Evolutionary conservation across 2,113 vertebrate genomes (phyloP).

Genomic region (Glareola pratincola): DNA sequence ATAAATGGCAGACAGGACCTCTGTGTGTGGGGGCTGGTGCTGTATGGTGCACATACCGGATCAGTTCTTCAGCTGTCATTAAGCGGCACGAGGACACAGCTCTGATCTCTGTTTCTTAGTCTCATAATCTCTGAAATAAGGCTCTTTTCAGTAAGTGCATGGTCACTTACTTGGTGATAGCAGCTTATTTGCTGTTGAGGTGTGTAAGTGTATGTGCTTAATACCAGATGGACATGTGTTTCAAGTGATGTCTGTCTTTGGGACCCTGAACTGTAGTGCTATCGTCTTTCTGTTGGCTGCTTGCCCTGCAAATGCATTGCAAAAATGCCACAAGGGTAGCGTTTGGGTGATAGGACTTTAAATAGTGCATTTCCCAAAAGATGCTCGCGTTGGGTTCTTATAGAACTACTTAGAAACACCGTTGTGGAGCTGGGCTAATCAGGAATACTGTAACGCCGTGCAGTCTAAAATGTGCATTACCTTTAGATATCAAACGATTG

Average conservation of each 20-base stretch:
- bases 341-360: neutral
- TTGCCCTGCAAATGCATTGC: neutral
- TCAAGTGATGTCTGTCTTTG: neutral
- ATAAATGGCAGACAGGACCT: neutral
- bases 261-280: neutral
- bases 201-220: neutral
- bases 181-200: neutral
- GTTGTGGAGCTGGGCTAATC: neutral
- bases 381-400: accelerated
- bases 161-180: neutral
- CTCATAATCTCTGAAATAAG: neutral
- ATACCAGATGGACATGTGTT: neutral
- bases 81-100: neutral
- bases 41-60: accelerated
- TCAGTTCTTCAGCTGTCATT: neutral
- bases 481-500: neutral
- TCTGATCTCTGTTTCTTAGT: neutral
- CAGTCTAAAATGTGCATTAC: neutral
- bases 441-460: neutral
- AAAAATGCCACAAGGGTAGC: neutral
- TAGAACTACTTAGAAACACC: neutral
- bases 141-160: neutral
- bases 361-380: neutral
- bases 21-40: neutral
- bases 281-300: accelerated